These are phyloP conservation scores for Limulus polyphemus DNA, from an alignment of 2,888 invertebrate genomes.

Conservation along the genomic window DNA sequence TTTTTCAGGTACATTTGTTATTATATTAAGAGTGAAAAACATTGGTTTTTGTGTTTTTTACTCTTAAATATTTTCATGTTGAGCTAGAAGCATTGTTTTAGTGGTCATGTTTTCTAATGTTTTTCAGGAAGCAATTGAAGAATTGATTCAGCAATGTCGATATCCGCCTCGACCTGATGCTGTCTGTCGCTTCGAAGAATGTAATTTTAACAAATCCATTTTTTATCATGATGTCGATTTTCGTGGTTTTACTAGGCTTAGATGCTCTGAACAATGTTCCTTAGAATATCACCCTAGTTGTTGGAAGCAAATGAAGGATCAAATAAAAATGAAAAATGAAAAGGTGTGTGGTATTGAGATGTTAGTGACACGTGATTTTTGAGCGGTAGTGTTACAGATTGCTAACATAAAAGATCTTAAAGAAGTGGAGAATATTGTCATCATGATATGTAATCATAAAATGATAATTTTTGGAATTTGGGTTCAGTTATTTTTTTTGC, in stretches of 20 bases:
- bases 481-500: no score
- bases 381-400: no score
- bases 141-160: conserved; percentile 15
- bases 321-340: conserved; percentile 1
- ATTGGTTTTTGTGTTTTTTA: no score
- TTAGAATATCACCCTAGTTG: conserved; percentile 19
- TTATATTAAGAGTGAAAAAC: no score
- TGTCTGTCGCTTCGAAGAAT: conserved; percentile 13
- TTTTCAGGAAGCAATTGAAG: conserved; percentile 12
- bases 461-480: no score
- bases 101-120: background rate
- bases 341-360: background rate
- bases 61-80: no score
- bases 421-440: no score
- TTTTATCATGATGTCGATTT: conserved; percentile 21
- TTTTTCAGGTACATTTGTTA: no score
- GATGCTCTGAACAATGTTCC: conserved; percentile 18
- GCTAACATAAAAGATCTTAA: no score
- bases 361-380: no score
- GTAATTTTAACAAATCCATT: conserved; percentile 8
- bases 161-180: conserved; percentile 20
- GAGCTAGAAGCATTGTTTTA: no score
- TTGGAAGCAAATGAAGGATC: conserved; percentile 17
- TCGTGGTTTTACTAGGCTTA: conserved; percentile 15
- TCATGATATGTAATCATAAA: no score